phyloP scores from a whole-genome alignment of 2,888 invertebrate genomes.

The Acronicta leporina region DNA sequence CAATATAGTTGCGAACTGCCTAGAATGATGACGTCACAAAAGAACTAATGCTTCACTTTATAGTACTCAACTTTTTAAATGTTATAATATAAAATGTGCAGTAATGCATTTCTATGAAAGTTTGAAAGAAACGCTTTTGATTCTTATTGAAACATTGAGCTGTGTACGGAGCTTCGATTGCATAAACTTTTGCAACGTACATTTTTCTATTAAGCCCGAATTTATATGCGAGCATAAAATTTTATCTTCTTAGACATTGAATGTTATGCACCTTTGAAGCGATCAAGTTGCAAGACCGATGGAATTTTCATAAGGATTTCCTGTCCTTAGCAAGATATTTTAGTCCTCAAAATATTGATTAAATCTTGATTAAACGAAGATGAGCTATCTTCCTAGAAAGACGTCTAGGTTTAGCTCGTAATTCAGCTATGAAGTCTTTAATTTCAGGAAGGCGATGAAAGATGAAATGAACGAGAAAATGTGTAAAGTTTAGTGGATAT shows the following conservation, averaged over 20 bases:
- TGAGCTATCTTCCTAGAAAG: not conserved
- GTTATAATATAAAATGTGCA: too few species aligned
- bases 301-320: conserved; percentile 27
- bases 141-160: conserved; percentile 36
- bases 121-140: conserved; percentile 5
- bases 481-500: conserved; percentile 29
- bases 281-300: conserved; percentile 32
- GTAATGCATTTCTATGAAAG: conserved; percentile 21
- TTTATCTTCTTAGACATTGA: conserved; percentile 40
- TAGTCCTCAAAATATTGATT: conserved; percentile 25
- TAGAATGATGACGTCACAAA: too few species aligned
- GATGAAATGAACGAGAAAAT: conserved; percentile 22
- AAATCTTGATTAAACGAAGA: conserved; percentile 27
- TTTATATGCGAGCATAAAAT: conserved; percentile 44
- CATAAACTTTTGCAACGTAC: conserved; percentile 35
- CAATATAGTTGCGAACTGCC: too few species aligned
- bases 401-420: conserved; percentile 2
- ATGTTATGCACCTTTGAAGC: conserved; percentile 17
- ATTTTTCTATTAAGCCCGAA: conserved; percentile 46
- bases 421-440: conserved; percentile 20
- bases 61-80: too few species aligned
- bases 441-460: conserved; percentile 28
- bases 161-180: conserved; percentile 23
- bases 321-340: conserved; percentile 25
- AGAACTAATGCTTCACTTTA: too few species aligned